Evolutionary conservation across 2,888 invertebrate species (phyloP), one percentile per base, ranked within the genome.

Genomic region (Philhelius pedissequus): DNA sequence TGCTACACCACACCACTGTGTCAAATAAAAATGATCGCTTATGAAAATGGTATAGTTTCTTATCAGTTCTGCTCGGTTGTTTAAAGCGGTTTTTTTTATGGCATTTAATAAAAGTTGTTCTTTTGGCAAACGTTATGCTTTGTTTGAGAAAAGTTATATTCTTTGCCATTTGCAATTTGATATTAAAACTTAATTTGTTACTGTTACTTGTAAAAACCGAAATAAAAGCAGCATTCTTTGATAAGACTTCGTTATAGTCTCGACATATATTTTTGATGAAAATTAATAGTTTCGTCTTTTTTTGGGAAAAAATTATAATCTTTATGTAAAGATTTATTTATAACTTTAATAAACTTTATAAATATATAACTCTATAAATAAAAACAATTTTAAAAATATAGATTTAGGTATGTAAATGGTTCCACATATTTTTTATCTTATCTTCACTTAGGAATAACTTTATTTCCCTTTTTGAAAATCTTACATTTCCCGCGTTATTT

Each of bases 11-110:
- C 13, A 30, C 58, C 38, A 9, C 60, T 62, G 60, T 8, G 60
- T 8, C 83, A 60, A 69, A 78, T 48, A 48, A 58, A 79, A 74
- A 38, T 70, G 71, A 80, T 86, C 86, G 73, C 58, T 86, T 86
- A 86, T 86, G 81, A 73, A 86, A 81, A 81, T 81, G 81, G 73
- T 22, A 80, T 75, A 82, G 73, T 84, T 84, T 69, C 71, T 84
- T 84, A 84, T 84, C 84, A 76, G 80, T 68, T 71, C 27, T n/a
- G n/a, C n/a, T 22, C n/a, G 66, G 38, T 80, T 75, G 60, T 76
- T 80, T 80, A 69, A 70, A 60, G 70, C 30, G 27, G 43, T 73
- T n/a, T 71, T 78, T 38, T 84, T 76, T 84, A 80, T 84, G 71
- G 22, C 71, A 38, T 25, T 48, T n/a, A 73, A 81, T 77, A 81